Base-by-base conservation (phyloP, 2,888 invertebrate genomes). In the Anarsia innoxiella region DNA sequence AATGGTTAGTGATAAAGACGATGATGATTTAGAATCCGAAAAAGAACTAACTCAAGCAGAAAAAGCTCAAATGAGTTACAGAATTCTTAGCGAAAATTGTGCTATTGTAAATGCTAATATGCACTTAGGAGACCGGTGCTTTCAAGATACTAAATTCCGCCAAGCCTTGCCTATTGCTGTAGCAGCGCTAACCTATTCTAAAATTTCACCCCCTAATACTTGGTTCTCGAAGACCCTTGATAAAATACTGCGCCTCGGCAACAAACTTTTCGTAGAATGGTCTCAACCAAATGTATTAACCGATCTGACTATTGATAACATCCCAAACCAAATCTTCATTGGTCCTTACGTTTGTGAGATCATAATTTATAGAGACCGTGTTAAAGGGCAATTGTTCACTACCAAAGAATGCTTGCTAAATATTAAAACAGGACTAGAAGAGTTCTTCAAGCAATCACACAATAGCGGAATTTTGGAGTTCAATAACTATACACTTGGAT, bases 151-250 rank as follows among this genome's bases (percentile, higher is more conserved):
- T 0, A 80, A 87, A 39, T 87, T 80, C 46, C 87, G 89, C 36
- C 88, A 90, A 45, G 88, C 90, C 0, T 56, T 90, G 37, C 71
- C 90, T 0, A 88, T 89, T 41, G 82, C 88, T 0, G 68, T 88
- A 0, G 80, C 88, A 3, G 88, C 88, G 2, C 70, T 90, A 66
- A 87, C 89, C 0, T 91, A 91, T 47, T 83, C 89, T 0, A 87
- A 89, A 53, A 89, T 91, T 45, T 89, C 90, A 2, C 87, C 88
- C 0, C 87, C 90, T 0, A 87, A 86, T 35, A 78, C 87, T 0
- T 89, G 89, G 89, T 86, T 84, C 48, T 76, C 78, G 4, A 86
- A 79, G 40, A 88, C 88, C 0, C 46, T 89, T 1, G 88, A 89
- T 51, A 88, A 89, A 62, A 78, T 89, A 33, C 58, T 88, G 51